Percentiles rank a stretch among this genome's conserved stretches.
Evolutionary conservation across 2,797 vertebrate genomes (phyloP).

Genomic region (Coregonus sp.): DNA sequence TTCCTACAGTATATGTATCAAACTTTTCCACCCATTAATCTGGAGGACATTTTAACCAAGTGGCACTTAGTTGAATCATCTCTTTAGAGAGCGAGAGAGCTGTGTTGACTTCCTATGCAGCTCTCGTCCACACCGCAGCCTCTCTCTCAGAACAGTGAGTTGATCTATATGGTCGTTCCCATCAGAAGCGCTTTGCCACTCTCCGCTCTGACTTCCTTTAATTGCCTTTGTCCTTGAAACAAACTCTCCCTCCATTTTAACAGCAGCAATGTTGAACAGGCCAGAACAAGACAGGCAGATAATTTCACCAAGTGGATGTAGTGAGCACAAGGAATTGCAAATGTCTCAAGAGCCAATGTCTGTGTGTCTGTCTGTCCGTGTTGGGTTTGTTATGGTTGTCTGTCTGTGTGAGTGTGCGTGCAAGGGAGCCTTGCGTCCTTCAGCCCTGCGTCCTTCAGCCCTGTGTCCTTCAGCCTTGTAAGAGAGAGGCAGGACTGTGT

Average conservation of each 20-base stretch:
- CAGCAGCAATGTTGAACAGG: too few species aligned
- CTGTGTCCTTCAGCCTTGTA: too few species aligned
- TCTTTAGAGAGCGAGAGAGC: slow-evolving; percentile 3
- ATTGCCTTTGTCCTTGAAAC: slow-evolving; percentile 55
- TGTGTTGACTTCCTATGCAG: slow-evolving; percentile 17
- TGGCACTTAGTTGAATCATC: neutral
- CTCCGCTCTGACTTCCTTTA: slow-evolving; percentile 56
- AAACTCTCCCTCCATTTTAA: too few species aligned
- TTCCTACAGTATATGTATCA: too few species aligned
- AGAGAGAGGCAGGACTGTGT: neutral
- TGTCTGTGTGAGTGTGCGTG: slow-evolving; percentile 9
- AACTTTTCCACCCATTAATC: neutral
- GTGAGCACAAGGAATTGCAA: too few species aligned
- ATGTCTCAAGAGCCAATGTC: too few species aligned
- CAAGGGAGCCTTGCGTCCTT: neutral
- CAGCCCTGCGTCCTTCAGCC: neutral
- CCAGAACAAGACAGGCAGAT: too few species aligned
- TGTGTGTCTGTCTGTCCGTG: slow-evolving; percentile 1
- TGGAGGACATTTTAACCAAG: neutral
- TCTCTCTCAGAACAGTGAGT: slow-evolving; percentile 17
- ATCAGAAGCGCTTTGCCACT: slow-evolving; percentile 55
- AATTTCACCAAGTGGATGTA: too few species aligned
- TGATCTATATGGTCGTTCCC: slow-evolving; percentile 58
- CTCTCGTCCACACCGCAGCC: neutral
- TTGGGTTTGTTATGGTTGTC: slow-evolving; percentile 2